phyloP scores from a whole-genome alignment of 2,888 invertebrate genomes.

The Drosophila paranaensis region DNA sequence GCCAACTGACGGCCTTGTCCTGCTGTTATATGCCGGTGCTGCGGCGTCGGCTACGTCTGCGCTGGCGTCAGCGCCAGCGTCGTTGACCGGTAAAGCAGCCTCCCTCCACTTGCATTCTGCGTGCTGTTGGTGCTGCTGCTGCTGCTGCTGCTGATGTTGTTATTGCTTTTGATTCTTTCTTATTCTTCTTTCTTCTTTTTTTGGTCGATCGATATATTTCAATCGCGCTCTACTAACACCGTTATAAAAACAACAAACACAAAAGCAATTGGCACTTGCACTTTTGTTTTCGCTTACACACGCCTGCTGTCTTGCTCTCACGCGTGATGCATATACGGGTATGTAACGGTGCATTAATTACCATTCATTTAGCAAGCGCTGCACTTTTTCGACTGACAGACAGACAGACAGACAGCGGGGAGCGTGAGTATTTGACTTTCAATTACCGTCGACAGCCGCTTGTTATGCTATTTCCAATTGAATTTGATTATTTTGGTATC shows the following conservation, averaged over 20 bases:
- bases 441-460: slow-evolving; percentile 29
- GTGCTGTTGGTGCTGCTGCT: neutral
- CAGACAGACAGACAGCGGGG: neutral
- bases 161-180: slow-evolving; percentile 7
- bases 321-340: neutral
- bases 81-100: slow-evolving; percentile 36
- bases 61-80: slow-evolving; percentile 10
- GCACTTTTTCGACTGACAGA: slow-evolving; percentile 24
- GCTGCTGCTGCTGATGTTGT: slow-evolving; percentile 1
- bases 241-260: slow-evolving; percentile 12
- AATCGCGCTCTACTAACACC: slow-evolving; percentile 38
- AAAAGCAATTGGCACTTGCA: slow-evolving; percentile 36
- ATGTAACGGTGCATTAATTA: slow-evolving; percentile 49
- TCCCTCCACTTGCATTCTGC: slow-evolving; percentile 17
- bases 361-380: slow-evolving; percentile 42
- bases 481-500: slow-evolving; percentile 41
- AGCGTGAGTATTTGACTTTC: slow-evolving; percentile 22
- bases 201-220: slow-evolving; percentile 44
- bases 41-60: slow-evolving; percentile 2
- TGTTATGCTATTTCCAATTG: slow-evolving; percentile 35
- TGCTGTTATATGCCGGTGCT: slow-evolving; percentile 48
- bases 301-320: slow-evolving; percentile 31
- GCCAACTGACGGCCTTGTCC: slow-evolving; percentile 48
- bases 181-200: neutral
- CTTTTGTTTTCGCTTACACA: slow-evolving; percentile 36